These are phyloP conservation scores for Ophion obscuratus DNA, from an alignment of 2,888 invertebrate genomes.

Conservation along the genomic window DNA sequence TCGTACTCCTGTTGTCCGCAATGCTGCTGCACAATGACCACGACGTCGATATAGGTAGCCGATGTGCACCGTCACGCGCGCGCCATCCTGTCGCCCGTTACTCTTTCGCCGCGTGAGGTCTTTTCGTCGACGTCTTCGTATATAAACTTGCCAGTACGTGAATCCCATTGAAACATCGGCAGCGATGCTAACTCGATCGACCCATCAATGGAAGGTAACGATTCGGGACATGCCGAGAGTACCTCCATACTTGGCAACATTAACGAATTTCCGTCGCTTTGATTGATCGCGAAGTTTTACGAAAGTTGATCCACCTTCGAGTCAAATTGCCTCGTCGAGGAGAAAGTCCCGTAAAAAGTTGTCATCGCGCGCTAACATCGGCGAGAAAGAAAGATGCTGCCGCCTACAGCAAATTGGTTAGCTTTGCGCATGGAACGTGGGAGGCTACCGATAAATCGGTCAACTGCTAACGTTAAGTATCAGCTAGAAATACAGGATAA, in stretches of 20 bases:
- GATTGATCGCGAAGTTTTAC: not conserved
- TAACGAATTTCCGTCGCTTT: not conserved
- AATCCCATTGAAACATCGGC: constrained; percentile 36
- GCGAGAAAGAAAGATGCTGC: not conserved
- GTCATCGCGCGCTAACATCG: too few relatives aligned
- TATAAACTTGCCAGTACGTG: constrained; percentile 30
- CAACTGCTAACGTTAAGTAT: not conserved
- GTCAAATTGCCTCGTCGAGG: too few relatives aligned
- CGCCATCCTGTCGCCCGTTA: constrained; percentile 77
- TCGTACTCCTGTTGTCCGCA: constrained; percentile 59
- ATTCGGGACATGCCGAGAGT: not conserved
- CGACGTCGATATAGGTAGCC: constrained; percentile 66
- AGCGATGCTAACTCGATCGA: constrained; percentile 13
- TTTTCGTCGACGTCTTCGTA: constrained; percentile 62
- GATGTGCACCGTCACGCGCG: constrained; percentile 78
- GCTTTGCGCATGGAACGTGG: not conserved
- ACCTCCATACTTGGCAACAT: not conserved
- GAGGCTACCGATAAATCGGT: not conserved
- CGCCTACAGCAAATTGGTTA: not conserved
- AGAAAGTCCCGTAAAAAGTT: too few relatives aligned
- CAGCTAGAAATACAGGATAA: constrained; percentile 8
- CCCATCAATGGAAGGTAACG: not conserved
- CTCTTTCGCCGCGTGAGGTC: constrained; percentile 74
- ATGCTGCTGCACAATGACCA: constrained; percentile 75
- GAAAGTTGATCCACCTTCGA: not conserved